A percentile compares a stretch with the other conserved stretches of the same genome.
Evolutionary conservation across 2,888 invertebrate genomes (phyloP).

Genomic region (Gastracanthus pulcherrimus): DNA sequence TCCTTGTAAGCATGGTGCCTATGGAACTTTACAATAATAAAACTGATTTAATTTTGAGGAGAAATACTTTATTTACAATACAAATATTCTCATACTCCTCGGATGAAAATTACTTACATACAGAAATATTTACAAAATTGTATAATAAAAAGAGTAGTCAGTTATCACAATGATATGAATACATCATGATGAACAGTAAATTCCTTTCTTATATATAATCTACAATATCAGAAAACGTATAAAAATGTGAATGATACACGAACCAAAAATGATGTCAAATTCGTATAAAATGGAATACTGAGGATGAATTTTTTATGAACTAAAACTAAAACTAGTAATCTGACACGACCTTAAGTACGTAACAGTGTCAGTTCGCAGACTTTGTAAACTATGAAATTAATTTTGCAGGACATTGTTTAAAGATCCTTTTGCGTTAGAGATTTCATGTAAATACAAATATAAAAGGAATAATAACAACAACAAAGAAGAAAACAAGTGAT

Average conservation of each 20-base stretch:
- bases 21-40: no score
- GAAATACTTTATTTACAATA: background rate
- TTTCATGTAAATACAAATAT: background rate
- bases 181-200: background rate
- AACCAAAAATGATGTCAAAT: background rate
- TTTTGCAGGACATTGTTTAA: background rate
- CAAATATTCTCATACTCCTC: background rate
- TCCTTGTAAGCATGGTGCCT: no score
- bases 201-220: background rate
- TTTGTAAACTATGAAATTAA: background rate
- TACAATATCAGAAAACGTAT: background rate
- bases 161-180: background rate
- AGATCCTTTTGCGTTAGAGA: background rate
- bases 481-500: background rate
- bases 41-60: background rate
- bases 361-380: background rate
- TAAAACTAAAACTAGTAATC: background rate
- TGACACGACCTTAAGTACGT: background rate
- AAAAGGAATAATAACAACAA: constrained; percentile 1
- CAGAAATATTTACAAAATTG: background rate
- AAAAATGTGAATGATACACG: background rate
- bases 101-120: background rate
- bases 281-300: background rate
- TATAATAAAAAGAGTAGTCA: background rate
- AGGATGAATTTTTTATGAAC: background rate